Evolutionary conservation across 1,140 invertebrate species (phyloP).

Genomic region (Choristoneura fumiferana): DNA sequence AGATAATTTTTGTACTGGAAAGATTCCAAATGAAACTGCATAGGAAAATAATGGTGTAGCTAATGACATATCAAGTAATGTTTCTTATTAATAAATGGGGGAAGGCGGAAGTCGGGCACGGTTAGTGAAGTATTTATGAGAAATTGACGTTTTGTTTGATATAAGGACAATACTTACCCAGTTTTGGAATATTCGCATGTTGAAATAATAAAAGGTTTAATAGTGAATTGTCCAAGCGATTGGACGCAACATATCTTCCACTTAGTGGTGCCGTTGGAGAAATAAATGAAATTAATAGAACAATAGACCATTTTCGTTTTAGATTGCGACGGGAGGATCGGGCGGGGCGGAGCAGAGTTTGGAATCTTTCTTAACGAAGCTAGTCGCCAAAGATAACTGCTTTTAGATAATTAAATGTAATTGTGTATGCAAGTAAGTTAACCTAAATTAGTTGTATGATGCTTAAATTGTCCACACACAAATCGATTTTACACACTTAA

Average conservation of each 20-base stretch:
- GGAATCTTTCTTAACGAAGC: constrained; percentile 75
- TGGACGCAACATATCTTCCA: constrained; percentile 70
- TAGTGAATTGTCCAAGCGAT: constrained; percentile 63
- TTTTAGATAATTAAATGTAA: constrained; percentile 74
- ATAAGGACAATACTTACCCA: constrained; percentile 63
- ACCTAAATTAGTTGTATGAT: constrained; percentile 67
- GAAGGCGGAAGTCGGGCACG: constrained; percentile 38
- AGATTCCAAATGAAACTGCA: constrained; percentile 72
- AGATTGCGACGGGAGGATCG: constrained; percentile 15
- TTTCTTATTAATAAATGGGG: constrained; percentile 58
- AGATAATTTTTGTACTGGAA: constrained; percentile 63
- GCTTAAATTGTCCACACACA: constrained; percentile 75
- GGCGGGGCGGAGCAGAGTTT: constrained; percentile 47
- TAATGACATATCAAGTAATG: constrained; percentile 76
- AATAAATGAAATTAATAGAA: constrained; percentile 59
- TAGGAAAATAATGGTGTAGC: constrained; percentile 55
- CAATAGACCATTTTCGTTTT: constrained; percentile 27
- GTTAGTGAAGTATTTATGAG: constrained; percentile 67
- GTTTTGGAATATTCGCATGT: constrained; percentile 62
- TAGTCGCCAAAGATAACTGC: constrained; percentile 68
- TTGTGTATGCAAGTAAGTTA: constrained; percentile 69
- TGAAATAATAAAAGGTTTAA: constrained; percentile 67
- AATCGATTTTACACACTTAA: constrained; percentile 74
- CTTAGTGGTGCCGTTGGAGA: constrained; percentile 59
- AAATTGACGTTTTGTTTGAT: constrained; percentile 40